Evolutionary conservation across 2,113 vertebrate species (phyloP), one percentile per base, ranked within the genome.

Genomic region (Deroptyus accipitrinus): DNA sequence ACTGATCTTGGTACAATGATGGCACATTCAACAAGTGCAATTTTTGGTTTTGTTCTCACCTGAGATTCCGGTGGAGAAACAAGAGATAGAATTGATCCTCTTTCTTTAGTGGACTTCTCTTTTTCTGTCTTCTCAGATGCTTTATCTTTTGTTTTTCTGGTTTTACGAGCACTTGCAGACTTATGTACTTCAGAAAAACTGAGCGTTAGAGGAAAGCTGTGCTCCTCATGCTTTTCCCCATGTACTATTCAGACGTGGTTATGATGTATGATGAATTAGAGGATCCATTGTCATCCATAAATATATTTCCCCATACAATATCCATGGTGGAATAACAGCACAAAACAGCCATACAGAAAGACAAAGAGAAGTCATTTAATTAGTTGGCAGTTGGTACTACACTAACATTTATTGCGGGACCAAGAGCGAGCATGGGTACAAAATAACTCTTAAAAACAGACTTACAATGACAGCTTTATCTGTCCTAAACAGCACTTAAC

Each of bases 121-220:
- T 97, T 98, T 73, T 98, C 98, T 83, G 31, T 80, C 84, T 97
- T 98, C 67, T 98, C 98, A 20, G 84, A 63, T 81, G 28, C 27
- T 91, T 98, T 98, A 6, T 97, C 98, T 90, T 98, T 98, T 48
- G 93, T 86, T 98, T 98, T 96, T 91, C 92, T 96, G 17, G 73
- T 84, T 97, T 98, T 97, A 95, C 80, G 64, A 97, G 82, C 61
- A 64, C 55, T 87, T 89, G 92, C 69, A 57, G 96, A 79, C 90
- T 98, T 99, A 44, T 92, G 97, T 24, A 96, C 96, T 61, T 98
- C 97, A n/a, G 17, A 95, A 79, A 59, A 49, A 73, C 97, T 96
- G 9, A 86, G 62, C 35, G 18, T 92, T 82, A 91, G 72, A 22
- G 57, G 13, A 54, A 89, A 80, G 79, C 59, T 61, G 39, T 78